Conservation (phyloP, 2,797 vertebrate genomes). For the Pseudotriccus pelzelni region DNA sequence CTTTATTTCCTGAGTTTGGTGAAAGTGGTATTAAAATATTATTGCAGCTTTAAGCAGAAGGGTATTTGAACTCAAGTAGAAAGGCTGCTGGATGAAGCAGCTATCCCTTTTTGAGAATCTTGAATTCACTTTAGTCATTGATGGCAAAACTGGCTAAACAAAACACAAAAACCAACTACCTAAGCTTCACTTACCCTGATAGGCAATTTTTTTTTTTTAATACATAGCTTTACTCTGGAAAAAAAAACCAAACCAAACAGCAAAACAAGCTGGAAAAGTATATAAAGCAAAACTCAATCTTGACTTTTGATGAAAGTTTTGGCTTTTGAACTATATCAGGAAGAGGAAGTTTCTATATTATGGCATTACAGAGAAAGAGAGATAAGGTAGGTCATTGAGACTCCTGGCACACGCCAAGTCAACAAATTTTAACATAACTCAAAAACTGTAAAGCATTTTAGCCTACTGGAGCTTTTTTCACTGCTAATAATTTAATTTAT, state of each 20-base stretch:
- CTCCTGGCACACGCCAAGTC: neutral
- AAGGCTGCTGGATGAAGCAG: neutral
- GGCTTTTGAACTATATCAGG: neutral
- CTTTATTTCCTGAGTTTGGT: neutral
- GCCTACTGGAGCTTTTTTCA: neutral
- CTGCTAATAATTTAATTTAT: neutral
- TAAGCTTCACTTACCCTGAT: neutral
- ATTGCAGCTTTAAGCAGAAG: neutral
- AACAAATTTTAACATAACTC: neutral
- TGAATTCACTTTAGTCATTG: neutral
- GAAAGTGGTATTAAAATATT: neutral
- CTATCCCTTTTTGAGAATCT: neutral
- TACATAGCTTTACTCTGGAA: neutral
- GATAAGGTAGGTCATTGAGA: neutral
- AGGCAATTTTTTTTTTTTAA: neutral
- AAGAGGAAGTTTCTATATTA: neutral
- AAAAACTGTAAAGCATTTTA: neutral
- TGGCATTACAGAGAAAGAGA: neutral
- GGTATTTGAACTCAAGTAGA: neutral
- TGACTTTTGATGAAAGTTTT: neutral
- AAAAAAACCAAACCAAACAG: neutral
- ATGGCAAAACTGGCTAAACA: neutral
- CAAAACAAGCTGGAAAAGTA: neutral
- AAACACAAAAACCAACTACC: neutral
- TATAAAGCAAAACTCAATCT: neutral